These are phyloP conservation scores for Regulus satrapa DNA, from an alignment of 2,113 vertebrate genomes.

Conservation along the genomic window DNA sequence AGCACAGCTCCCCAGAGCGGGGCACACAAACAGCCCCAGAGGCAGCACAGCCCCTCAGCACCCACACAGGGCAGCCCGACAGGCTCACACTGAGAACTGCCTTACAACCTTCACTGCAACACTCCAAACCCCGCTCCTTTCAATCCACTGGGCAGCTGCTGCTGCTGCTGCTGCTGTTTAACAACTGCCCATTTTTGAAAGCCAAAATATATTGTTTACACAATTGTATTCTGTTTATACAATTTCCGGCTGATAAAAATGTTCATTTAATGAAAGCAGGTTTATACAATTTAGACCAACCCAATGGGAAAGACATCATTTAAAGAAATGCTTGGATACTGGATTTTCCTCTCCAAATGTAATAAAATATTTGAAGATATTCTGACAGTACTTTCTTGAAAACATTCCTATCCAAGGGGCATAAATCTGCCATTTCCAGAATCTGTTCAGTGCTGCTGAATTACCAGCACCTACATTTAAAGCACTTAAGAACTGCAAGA, in stretches of 20 bases:
- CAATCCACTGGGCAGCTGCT: not conserved
- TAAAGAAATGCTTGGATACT: not conserved
- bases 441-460: not conserved
- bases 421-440: not conserved
- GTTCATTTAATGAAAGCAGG: not conserved
- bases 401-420: not conserved
- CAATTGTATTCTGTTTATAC: not conserved
- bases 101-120: accelerated
- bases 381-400: not conserved
- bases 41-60: not conserved
- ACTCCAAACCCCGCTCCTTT: not conserved
- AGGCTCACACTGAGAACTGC: accelerated
- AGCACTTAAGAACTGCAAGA: not conserved
- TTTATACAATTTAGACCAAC: not conserved
- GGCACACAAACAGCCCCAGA: no score
- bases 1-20: no score
- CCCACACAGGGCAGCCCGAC: no score
- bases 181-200: not conserved
- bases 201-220: not conserved
- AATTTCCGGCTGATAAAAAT: not conserved
- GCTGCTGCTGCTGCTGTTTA: not conserved
- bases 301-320: not conserved
- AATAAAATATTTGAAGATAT: not conserved
- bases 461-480: not conserved
- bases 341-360: not conserved